Evolutionary conservation across 2,113 vertebrate species (phyloP).

Genomic region (Crotophaga sulcirostris): DNA sequence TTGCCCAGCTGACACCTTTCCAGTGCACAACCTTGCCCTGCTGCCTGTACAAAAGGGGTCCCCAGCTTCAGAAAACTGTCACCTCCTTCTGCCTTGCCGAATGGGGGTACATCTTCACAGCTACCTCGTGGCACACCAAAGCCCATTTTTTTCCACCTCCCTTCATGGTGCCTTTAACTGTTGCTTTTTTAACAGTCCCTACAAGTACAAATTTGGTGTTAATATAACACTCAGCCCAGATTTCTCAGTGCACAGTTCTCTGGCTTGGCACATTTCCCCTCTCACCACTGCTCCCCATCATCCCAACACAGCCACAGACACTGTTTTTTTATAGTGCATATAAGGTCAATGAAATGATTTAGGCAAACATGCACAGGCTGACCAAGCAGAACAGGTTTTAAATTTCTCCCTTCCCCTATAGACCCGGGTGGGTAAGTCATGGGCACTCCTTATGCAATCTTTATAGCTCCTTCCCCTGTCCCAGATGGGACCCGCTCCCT

Average conservation of each 20-base stretch:
- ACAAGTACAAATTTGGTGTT: not conserved
- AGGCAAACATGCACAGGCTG: not conserved
- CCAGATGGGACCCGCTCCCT: not conserved
- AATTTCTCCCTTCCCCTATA: not conserved
- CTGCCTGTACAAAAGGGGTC: not conserved
- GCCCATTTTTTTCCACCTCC: not conserved
- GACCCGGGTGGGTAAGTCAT: not conserved
- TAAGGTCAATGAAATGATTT: not conserved
- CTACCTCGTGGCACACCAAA: not conserved
- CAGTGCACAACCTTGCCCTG: not conserved
- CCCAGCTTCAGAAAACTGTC: not conserved
- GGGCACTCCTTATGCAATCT: not conserved
- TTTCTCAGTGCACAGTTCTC: not conserved
- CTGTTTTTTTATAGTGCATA: not conserved
- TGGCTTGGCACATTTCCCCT: not conserved
- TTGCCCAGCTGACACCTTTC: not conserved
- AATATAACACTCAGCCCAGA: not conserved
- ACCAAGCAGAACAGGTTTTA: not conserved
- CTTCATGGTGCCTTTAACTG: not conserved
- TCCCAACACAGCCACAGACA: not conserved
- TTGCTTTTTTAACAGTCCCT: not conserved
- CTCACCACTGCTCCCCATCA: not conserved
- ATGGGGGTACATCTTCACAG: not conserved
- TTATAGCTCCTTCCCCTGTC: not conserved
- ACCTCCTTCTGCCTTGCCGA: not conserved